Conservation (phyloP, 2,113 vertebrate species). For the Siniperca knerii region DNA sequence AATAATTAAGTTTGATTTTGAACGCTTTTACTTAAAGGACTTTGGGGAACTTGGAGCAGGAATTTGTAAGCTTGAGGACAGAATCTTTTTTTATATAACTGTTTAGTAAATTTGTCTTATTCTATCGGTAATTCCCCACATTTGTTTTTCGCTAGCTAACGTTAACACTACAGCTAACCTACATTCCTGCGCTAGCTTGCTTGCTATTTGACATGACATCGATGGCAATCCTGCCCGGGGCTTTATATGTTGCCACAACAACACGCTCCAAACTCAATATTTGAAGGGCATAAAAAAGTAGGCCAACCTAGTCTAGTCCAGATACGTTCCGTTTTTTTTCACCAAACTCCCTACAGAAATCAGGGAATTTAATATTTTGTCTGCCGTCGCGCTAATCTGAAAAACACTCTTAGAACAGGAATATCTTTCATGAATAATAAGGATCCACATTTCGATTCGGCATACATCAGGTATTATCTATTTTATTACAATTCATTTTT, state of each 20-base stretch:
- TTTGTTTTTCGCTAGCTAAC: not conserved
- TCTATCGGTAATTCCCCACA: rapidly evolving
- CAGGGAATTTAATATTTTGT: not conserved
- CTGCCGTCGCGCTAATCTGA: rapidly evolving
- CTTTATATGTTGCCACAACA: constrained; percentile 60
- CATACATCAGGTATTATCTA: not conserved
- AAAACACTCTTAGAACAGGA: rapidly evolving
- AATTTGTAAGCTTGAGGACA: not conserved
- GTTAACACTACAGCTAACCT: not conserved
- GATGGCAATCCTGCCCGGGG: constrained; percentile 43
- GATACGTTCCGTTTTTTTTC: not conserved
- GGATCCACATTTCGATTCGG: not conserved
- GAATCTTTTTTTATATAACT: not conserved
- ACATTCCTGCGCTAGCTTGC: not conserved
- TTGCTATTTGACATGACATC: constrained; percentile 38
- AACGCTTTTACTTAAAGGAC: not conserved
- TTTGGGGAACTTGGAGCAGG: not conserved
- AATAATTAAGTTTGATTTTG: not conserved
- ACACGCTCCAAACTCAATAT: constrained; percentile 44
- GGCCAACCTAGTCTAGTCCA: not conserved
- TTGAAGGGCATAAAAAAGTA: constrained; percentile 69
- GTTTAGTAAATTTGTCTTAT: not conserved
- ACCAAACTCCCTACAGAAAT: not conserved
- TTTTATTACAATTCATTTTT: not conserved
- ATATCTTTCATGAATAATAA: not conserved